Evolutionary conservation across 2,888 invertebrate genomes (phyloP), one percentile per base, ranked within the genome.

Genomic region (Noctua janthina): DNA sequence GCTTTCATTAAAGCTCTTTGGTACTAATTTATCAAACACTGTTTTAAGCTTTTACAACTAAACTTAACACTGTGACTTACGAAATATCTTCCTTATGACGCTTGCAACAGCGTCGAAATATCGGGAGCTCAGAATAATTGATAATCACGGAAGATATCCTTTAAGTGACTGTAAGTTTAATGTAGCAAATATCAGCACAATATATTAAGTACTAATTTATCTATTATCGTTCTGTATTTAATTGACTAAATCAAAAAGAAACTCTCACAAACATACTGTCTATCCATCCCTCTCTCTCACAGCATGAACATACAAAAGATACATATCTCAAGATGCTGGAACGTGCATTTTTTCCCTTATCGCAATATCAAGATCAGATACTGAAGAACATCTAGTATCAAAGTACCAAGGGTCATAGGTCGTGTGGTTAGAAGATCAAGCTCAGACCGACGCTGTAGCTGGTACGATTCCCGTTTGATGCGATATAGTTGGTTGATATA

Each of bases 401-500:
- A 29, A 68, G 83, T 82, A 72, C 39, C 78, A 69, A n/a, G 49
- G 81, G 90, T 90, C 90, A 90, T 46, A 87, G 90, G 88, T 90
- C 90, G 82, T 66, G 69, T 85, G 89, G 87, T 87, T 89, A 86
- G 88, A 70, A 90, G 87, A 88, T 87, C 90, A 85, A 81, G 79
- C 72, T 77, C 29, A 35, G 49, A 70, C 79, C 79, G 78, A 74
- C 85, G 66, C 23, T 76, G 81, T 82, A 75, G 70, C 67, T 46
- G 39, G 78, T 86, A 76, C 87, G 83, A 83, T 88, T 85, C 85
- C 83, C 86, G 85, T 86, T 89, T 82, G 77, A 82, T 64, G 70
- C 49, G 69, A 77, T 84, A 64, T 79, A 46, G 62, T 59, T 39
- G 17, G 13, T 66, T 54, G 29, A 64, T 71, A 72, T 67, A 39